These are phyloP conservation scores for Drosophila basisetae DNA, from an alignment of 2,888 invertebrate genomes.

Conservation along the genomic window DNA sequence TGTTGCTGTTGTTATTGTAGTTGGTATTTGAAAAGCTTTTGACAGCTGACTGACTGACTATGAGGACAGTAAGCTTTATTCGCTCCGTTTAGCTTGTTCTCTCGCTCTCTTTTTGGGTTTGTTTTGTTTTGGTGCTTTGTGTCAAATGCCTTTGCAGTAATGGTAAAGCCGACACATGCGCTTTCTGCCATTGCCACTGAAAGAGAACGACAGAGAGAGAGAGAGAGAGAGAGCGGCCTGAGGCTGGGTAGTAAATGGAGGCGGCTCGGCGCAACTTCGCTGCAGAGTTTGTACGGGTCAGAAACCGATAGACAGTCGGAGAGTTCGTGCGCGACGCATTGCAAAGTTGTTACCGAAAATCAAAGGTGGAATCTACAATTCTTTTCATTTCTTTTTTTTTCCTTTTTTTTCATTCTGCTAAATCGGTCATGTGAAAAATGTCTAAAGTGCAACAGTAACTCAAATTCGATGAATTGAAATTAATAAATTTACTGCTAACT, in stretches of 20 bases:
- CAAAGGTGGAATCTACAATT: constrained; percentile 35
- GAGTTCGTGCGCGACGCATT: constrained; percentile 62
- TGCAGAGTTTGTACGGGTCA: constrained; percentile 74
- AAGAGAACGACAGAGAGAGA: background rate
- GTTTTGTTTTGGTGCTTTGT: constrained; percentile 59
- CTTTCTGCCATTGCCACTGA: constrained; percentile 9
- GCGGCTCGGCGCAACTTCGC: constrained; percentile 67
- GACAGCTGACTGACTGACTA: constrained; percentile 59
- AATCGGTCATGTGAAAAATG: constrained; percentile 39
- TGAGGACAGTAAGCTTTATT: constrained; percentile 59
- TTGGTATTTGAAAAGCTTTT: constrained; percentile 45
- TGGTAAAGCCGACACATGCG: constrained; percentile 56
- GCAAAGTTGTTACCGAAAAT: constrained; percentile 46
- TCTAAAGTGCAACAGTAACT: constrained; percentile 11
- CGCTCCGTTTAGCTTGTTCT: constrained; percentile 12
- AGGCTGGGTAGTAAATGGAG: constrained; percentile 56
- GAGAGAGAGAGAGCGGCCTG: constrained; percentile 18
- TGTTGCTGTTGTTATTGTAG: constrained; percentile 15
- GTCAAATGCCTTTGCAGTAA: constrained; percentile 46
- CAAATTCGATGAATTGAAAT: constrained; percentile 19
- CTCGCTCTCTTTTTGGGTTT: constrained; percentile 48
- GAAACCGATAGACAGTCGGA: constrained; percentile 74
- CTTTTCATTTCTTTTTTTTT: constrained; percentile 18
- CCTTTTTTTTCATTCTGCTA: constrained; percentile 29
- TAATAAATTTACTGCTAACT: constrained; percentile 24